Percentiles rank a stretch among this genome's conserved stretches.
Evolutionary conservation across 2,113 vertebrate species (phyloP).

Genomic region (Lathamus discolor): DNA sequence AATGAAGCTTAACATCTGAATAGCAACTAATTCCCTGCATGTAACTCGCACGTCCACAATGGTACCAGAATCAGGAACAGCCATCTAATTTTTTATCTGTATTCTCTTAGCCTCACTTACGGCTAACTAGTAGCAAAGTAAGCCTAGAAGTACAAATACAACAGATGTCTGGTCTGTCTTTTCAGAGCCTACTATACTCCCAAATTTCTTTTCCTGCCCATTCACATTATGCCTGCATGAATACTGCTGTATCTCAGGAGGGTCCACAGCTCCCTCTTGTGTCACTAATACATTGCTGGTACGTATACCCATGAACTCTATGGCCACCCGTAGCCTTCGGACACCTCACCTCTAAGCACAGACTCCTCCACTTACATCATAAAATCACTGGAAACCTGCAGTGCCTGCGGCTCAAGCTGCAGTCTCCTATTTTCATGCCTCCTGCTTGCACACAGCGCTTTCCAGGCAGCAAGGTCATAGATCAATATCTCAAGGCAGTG

Average conservation of each 20-base stretch:
- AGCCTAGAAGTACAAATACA: not conserved
- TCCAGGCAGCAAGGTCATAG: not conserved
- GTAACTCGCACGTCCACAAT: not conserved
- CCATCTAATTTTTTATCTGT: not conserved
- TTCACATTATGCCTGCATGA: not conserved
- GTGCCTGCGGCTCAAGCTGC: not conserved
- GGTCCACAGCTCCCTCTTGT: conserved; percentile 47
- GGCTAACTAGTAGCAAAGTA: not conserved
- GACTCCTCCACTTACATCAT: not conserved
- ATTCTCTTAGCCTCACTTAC: not conserved
- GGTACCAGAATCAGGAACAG: not conserved
- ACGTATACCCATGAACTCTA: not conserved
- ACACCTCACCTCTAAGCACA: not conserved
- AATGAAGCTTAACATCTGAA: not conserved
- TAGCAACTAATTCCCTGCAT: not conserved
- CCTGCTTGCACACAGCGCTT: not conserved
- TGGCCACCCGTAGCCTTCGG: not conserved
- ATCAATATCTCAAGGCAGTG: not conserved
- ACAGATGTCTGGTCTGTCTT: not conserved
- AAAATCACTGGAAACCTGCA: not conserved
- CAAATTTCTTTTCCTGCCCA: not conserved
- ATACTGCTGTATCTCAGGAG: not conserved
- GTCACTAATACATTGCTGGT: not conserved
- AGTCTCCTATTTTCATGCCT: not conserved
- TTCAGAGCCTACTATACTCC: not conserved